phyloP scores from a whole-genome alignment of 1,140 invertebrate genomes.

The Lordiphosa clarofinis region DNA sequence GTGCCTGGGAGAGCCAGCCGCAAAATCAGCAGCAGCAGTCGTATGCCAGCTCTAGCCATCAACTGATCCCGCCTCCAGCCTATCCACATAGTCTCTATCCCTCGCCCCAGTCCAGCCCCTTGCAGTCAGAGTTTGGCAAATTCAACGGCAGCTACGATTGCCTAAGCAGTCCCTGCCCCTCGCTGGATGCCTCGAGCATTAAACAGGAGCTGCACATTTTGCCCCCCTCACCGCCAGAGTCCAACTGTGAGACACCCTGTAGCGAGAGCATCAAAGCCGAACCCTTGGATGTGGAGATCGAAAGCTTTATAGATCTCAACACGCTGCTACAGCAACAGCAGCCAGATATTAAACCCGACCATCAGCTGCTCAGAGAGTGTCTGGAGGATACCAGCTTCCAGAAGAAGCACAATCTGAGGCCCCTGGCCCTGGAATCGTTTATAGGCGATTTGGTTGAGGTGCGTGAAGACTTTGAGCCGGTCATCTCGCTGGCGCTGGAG shows the following conservation, averaged over 20 bases:
- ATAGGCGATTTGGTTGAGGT: slow-evolving; percentile 81
- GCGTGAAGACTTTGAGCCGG: slow-evolving; percentile 88
- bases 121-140: slow-evolving; percentile 67
- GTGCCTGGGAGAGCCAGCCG: slow-evolving; percentile 56
- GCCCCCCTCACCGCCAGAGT: slow-evolving; percentile 79
- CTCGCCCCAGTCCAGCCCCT: slow-evolving; percentile 72
- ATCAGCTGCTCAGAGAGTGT: slow-evolving; percentile 89
- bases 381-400: slow-evolving; percentile 91
- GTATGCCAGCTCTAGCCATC: slow-evolving; percentile 20
- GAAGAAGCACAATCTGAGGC: slow-evolving; percentile 88
- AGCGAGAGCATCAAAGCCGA: slow-evolving; percentile 68
- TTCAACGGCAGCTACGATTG: slow-evolving; percentile 61
- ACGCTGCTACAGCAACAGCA: slow-evolving; percentile 57
- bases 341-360: slow-evolving; percentile 82
- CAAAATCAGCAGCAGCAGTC: slow-evolving; percentile 36
- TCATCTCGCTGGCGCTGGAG: slow-evolving; percentile 91
- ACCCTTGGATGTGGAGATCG: slow-evolving; percentile 72
- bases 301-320: slow-evolving; percentile 73
- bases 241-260: slow-evolving; percentile 76
- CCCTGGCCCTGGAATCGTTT: slow-evolving; percentile 83
- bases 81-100: slow-evolving; percentile 72
- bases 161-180: slow-evolving; percentile 71
- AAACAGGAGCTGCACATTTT: slow-evolving; percentile 77
- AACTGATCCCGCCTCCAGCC: slow-evolving; percentile 65
- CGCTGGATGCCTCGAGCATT: slow-evolving; percentile 62